These are phyloP conservation scores for Caenorhabditis panamensis DNA, from an alignment of 2,888 invertebrate species.

Conservation along the genomic window DNA sequence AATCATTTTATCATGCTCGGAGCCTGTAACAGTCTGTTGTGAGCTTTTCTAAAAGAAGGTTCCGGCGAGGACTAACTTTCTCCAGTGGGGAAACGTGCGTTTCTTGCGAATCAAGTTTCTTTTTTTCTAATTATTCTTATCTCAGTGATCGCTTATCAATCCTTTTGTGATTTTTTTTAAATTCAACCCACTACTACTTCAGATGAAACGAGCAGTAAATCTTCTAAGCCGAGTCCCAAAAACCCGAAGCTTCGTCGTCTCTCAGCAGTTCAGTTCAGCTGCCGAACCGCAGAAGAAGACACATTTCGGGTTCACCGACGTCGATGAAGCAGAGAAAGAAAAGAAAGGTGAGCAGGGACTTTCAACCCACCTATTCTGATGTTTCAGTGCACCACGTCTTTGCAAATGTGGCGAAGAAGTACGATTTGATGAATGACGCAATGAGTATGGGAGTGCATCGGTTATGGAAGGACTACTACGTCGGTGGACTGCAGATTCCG, in stretches of 20 bases:
- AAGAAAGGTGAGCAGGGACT: constrained; percentile 72
- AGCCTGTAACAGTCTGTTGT: no score
- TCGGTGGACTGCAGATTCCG: constrained; percentile 88
- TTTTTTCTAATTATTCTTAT: constrained; percentile 1
- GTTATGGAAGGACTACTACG: constrained; percentile 95
- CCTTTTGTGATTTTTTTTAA: not conserved
- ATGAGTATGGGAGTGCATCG: constrained; percentile 97
- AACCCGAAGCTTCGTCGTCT: not conserved
- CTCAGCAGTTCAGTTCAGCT: constrained; percentile 21
- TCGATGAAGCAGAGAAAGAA: constrained; percentile 77
- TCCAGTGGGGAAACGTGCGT: not conserved
- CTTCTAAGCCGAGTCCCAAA: constrained; percentile 5
- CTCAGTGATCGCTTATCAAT: not conserved
- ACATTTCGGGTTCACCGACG: constrained; percentile 78
- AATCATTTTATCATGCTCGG: no score
- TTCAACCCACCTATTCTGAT: no score
- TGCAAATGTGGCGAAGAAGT: constrained; percentile 92
- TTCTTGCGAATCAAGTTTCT: not conserved
- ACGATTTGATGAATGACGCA: constrained; percentile 97
- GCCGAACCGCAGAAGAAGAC: constrained; percentile 62
- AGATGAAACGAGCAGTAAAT: constrained; percentile 49
- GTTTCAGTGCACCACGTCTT: constrained; percentile 90
- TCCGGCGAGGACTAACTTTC: constrained; percentile 20
- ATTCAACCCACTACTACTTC: no score
- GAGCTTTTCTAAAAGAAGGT: no score